These are phyloP conservation scores for Xylota sylvarum DNA, from an alignment of 2,888 invertebrate species.

Conservation along the genomic window DNA sequence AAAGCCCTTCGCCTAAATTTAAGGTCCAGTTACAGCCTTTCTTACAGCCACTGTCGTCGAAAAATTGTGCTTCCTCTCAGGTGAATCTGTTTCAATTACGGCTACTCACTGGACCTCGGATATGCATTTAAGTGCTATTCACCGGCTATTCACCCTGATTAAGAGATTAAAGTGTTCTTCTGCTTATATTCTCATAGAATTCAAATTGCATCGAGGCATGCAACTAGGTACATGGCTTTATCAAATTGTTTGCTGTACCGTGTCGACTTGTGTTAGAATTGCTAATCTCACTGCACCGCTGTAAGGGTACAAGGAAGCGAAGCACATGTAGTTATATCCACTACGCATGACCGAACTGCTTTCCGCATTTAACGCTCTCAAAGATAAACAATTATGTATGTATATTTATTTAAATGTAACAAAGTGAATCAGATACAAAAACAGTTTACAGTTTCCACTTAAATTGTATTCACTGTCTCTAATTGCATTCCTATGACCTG, in stretches of 20 bases:
- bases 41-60: too few species aligned
- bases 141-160: constrained; percentile 6
- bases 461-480: constrained; percentile 15
- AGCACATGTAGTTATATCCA: not conserved
- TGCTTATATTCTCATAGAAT: not conserved
- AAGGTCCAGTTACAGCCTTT: too few species aligned
- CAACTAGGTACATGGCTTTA: constrained; percentile 11
- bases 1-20: too few species aligned
- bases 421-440: not conserved
- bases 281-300: not conserved
- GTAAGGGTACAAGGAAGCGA: not conserved
- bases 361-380: not conserved
- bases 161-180: constrained; percentile 1
- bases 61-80: too few species aligned
- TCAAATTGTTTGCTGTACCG: not conserved
- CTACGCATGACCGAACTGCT: constrained; percentile 25
- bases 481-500: constrained; percentile 21
- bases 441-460: constrained; percentile 14
- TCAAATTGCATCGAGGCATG: constrained; percentile 6
- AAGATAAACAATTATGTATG: not conserved
- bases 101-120: not conserved
- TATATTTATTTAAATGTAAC: not conserved
- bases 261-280: not conserved
- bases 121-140: not conserved
- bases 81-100: too few species aligned